Evolutionary conservation across 2,888 invertebrate genomes (phyloP).

Genomic region (Tenthredo scrophulariae): DNA sequence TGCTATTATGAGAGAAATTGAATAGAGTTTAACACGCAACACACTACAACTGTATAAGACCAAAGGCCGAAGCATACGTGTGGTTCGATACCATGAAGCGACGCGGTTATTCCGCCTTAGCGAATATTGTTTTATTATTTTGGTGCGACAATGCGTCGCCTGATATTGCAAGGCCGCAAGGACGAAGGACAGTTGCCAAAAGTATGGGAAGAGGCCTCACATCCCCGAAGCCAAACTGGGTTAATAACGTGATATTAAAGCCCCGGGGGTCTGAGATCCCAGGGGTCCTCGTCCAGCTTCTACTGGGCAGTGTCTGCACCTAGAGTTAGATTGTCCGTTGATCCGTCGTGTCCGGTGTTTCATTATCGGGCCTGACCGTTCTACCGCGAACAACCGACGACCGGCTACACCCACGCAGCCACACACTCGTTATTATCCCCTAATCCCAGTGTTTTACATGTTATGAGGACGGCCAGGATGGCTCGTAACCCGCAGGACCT

Average conservation of each 20-base stretch:
- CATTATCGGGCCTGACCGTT: conserved; percentile 66
- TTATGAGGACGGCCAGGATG: conserved; percentile 67
- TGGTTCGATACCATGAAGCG: not conserved
- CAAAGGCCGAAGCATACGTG: not conserved
- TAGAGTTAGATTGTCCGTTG: conserved; percentile 56
- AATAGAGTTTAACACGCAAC: not conserved
- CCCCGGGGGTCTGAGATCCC: conserved; percentile 73
- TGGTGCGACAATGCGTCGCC: conserved; percentile 32
- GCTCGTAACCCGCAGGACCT: conserved; percentile 65
- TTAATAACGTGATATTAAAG: conserved; percentile 77
- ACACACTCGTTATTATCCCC: conserved; percentile 68
- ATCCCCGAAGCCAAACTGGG: conserved; percentile 68
- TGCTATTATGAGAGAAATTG: not conserved
- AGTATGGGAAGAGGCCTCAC: conserved; percentile 26
- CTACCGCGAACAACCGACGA: conserved; percentile 19
- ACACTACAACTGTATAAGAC: not conserved
- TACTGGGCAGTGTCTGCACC: conserved; percentile 44
- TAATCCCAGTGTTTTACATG: conserved; percentile 75
- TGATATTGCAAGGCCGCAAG: conserved; percentile 18
- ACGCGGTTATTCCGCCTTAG: not conserved
- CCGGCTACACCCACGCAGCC: conserved; percentile 48
- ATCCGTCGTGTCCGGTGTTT: conserved; percentile 66
- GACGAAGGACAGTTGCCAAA: conserved; percentile 44
- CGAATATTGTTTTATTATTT: conserved; percentile 30
- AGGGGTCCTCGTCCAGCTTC: conserved; percentile 66